phyloP scores from a whole-genome alignment of 2,797 vertebrate genomes.

The Adrianichthys oophorus region DNA sequence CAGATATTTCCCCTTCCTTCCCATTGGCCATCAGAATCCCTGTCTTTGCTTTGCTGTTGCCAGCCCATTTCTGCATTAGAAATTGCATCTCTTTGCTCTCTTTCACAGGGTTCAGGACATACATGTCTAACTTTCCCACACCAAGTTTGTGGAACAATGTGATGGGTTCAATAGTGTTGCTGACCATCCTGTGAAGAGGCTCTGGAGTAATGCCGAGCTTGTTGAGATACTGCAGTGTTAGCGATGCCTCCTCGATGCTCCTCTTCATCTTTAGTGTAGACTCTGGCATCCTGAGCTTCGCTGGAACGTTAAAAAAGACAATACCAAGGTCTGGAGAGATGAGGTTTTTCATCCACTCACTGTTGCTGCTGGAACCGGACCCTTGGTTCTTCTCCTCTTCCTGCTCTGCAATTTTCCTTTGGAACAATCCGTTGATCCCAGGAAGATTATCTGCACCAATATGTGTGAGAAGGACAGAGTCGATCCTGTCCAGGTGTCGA shows the following conservation, averaged over 20 bases:
- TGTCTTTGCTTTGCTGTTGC: slow-evolving; percentile 98
- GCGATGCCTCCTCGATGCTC: slow-evolving; percentile 95
- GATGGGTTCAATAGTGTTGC: slow-evolving; percentile 93
- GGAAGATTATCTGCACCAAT: slow-evolving; percentile 98
- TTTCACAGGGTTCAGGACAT: slow-evolving; percentile 94
- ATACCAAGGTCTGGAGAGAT: slow-evolving; percentile 98
- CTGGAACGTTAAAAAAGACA: slow-evolving; percentile 97
- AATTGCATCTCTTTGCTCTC: slow-evolving; percentile 99
- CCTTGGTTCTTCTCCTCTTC: slow-evolving; percentile 92
- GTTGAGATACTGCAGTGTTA: slow-evolving; percentile 93
- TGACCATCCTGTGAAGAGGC: slow-evolving; percentile 91
- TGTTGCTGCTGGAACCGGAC: slow-evolving; percentile 85
- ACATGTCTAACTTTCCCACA: slow-evolving; percentile 97
- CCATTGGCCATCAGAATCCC: slow-evolving; percentile 92
- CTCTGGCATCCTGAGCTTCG: slow-evolving; percentile 91
- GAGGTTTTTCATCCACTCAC: slow-evolving; percentile 96
- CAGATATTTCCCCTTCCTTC: slow-evolving; percentile 98
- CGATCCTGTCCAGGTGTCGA: slow-evolving; percentile 94
- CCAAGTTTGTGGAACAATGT: slow-evolving; percentile 98
- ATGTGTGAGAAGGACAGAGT: slow-evolving; percentile 95
- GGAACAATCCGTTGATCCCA: slow-evolving; percentile 95
- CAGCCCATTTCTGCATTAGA: slow-evolving; percentile 99
- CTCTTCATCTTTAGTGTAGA: slow-evolving; percentile 93
- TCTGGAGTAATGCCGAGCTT: slow-evolving; percentile 93
- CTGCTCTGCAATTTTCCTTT: slow-evolving; percentile 95